Evolutionary conservation across 2,113 vertebrate genomes (phyloP).

Genomic region (Drymodes brunneopygia): DNA sequence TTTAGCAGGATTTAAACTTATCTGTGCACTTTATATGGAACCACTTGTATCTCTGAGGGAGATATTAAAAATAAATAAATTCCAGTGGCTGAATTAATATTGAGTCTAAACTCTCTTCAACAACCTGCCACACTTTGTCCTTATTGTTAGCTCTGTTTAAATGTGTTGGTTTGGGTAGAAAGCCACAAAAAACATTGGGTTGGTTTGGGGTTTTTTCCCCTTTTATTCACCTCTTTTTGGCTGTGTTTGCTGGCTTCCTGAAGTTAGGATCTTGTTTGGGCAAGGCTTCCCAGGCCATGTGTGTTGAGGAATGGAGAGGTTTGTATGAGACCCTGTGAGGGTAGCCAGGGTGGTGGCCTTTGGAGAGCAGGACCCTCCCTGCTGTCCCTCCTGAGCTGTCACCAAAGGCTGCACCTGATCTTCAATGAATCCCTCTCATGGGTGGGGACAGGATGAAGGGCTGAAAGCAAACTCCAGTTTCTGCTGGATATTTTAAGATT

Average conservation of each 20-base stretch:
- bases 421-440: neutral
- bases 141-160: neutral
- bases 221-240: neutral
- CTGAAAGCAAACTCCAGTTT: neutral
- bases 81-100: neutral
- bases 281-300: neutral
- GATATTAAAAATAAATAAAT: neutral
- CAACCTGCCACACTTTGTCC: neutral
- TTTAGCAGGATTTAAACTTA: neutral
- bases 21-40: neutral
- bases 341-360: neutral
- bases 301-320: fast-evolving
- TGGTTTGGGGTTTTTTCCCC: fast-evolving
- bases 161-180: neutral
- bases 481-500: neutral
- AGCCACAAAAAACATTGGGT: neutral
- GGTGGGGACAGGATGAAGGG: neutral
- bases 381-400: neutral
- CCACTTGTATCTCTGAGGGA: neutral
- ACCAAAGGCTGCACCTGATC: fast-evolving
- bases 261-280: neutral
- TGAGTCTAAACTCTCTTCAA: neutral
- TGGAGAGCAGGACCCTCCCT: neutral
- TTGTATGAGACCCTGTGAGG: neutral
- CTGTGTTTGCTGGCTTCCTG: neutral